Conservation (phyloP, 1,140 invertebrate species). For the Ylistrum balloti region DNA sequence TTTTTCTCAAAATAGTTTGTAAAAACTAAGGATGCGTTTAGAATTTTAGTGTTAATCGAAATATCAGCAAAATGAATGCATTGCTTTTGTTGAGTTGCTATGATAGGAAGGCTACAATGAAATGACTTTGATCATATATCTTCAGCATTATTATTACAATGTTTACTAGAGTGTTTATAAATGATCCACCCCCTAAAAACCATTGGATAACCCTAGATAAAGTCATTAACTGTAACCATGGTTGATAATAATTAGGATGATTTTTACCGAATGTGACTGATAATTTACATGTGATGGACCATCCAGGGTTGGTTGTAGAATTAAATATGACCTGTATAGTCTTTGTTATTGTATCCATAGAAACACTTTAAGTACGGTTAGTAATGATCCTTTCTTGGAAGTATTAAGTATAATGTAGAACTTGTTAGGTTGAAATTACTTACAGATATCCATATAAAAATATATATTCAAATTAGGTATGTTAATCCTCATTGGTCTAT, state of each 20-base stretch:
- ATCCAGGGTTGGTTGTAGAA: neutral
- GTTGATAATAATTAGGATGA: neutral
- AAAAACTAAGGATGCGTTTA: too few relatives aligned
- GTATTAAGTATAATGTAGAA: neutral
- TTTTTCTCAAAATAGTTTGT: too few relatives aligned
- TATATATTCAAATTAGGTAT: neutral
- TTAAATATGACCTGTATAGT: neutral
- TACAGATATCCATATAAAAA: neutral
- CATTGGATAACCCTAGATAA: too few relatives aligned
- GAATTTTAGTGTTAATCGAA: too few relatives aligned
- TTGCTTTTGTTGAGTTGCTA: neutral
- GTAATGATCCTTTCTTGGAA: neutral
- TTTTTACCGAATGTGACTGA: neutral
- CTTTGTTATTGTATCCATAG: neutral
- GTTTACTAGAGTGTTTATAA: neutral
- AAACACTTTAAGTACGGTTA: too few relatives aligned
- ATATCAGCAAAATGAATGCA: too few relatives aligned
- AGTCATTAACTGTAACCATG: too few relatives aligned
- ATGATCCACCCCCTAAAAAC: too few relatives aligned
- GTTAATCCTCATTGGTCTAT: conserved; percentile 16
- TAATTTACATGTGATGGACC: neutral
- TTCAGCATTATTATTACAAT: neutral
- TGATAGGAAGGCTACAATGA: neutral
- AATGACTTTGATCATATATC: neutral
- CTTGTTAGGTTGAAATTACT: neutral